phyloP scores from a whole-genome alignment of 2,797 vertebrate genomes.

The Luscinia luscinia region DNA sequence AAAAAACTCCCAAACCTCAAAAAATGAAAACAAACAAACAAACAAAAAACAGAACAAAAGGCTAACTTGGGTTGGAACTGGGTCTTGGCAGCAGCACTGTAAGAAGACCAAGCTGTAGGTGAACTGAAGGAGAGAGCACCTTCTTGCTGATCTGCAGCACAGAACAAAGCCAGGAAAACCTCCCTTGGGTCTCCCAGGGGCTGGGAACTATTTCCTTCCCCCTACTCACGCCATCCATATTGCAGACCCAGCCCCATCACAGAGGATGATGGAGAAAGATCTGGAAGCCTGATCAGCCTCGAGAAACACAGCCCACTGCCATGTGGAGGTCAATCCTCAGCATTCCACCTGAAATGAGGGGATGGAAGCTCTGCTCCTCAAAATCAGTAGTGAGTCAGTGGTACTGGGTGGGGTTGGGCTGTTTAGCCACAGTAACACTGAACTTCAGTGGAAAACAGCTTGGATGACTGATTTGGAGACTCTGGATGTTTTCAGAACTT shows the following conservation, averaged over 20 bases:
- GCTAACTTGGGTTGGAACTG: neutral
- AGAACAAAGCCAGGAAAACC: neutral
- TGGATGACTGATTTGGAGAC: neutral
- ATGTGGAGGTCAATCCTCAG: neutral
- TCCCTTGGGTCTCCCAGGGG: neutral
- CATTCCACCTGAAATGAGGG: neutral
- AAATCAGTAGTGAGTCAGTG: neutral
- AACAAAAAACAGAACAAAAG: neutral
- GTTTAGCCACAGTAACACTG: neutral
- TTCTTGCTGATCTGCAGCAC: neutral
- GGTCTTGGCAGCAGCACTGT: neutral
- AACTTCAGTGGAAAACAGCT: neutral
- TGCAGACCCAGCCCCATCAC: neutral
- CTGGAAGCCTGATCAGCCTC: neutral
- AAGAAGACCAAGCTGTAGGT: neutral
- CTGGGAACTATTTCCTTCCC: neutral
- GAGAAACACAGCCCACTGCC: neutral
- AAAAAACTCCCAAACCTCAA: no score
- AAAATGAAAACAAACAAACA: neutral
- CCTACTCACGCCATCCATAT: accelerated
- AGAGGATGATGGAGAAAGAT: neutral
- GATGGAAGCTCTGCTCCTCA: neutral
- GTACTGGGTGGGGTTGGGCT: neutral
- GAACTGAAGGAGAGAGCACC: neutral
- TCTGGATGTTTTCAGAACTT: neutral